Evolutionary conservation across 30 jellyfish, hydroid and myxozoan species (phyloP), one percentile per base, ranked within the genome.

Genomic region (Aurelia sp.): DNA sequence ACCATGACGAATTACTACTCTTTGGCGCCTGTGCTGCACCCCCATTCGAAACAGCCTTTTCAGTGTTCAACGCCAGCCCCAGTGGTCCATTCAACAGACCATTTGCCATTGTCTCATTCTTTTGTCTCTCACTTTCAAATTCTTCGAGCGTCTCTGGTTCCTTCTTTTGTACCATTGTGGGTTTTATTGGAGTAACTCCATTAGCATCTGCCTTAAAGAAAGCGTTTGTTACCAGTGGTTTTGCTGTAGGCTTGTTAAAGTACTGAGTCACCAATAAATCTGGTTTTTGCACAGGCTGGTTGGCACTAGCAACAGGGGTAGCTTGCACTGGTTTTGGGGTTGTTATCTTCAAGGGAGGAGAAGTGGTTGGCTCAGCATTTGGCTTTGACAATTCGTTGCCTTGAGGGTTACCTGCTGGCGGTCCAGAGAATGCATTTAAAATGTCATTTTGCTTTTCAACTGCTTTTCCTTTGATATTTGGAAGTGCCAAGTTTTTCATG

Each of bases 141-240:
- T 90, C 97, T 58, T 90, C 97, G 20, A 90, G 79, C 27, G 97
- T 90, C 20, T 90, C 94, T 31, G 97, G 97, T 20, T 81, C 59
- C 66, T 77, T 70, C 31, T 33, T 38, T 31, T 63, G 88, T 66
- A 48, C 58, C 44, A 35, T 21, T 31, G 88, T 82, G 63, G 91
- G 91, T 64, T 57, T 74, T 41, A 72, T 30, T 16, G 89, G 91
- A 11, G 92, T 69, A 10, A 63, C 97, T 0, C 70, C 79, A 52
- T 8, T 40, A 13, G 77, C 87, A 76, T 50, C 20, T 19, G 21
- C 57, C 51, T 67, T 59, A 21, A 59, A 59, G 33, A 18, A 59
- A 13, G 69, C 69, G 0, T 59, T 59, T 21, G 69, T 59, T 8
- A 59, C 33, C 16, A 5, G 58, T 13, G 76, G 60, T 20, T 70